Percentiles rank a stretch among this genome's conserved stretches.
Evolutionary conservation across 2,797 vertebrate species (phyloP).

Genomic region (Graptemys geographica): DNA sequence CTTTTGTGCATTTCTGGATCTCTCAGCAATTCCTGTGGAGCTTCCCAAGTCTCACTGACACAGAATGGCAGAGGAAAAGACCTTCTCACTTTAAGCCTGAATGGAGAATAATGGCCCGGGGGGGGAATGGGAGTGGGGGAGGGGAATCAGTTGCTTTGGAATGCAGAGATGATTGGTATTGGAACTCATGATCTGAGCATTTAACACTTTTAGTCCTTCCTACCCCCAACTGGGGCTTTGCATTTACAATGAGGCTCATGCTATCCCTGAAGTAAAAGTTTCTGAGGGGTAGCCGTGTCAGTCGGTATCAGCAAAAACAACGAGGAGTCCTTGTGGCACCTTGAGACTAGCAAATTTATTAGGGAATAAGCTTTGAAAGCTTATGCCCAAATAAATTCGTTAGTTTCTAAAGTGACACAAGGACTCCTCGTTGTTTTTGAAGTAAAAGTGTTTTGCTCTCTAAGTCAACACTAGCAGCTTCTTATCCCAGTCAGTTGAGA

Average conservation of each 20-base stretch:
- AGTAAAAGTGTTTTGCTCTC: slow-evolving; percentile 68
- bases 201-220: slow-evolving; percentile 71
- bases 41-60: slow-evolving; percentile 81
- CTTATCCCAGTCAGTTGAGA: slow-evolving; percentile 40
- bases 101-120: slow-evolving; percentile 83
- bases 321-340: too few species aligned
- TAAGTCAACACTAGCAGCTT: slow-evolving; percentile 24
- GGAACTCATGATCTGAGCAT: slow-evolving; percentile 73
- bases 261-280: slow-evolving; percentile 68
- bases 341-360: too few species aligned
- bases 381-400: too few species aligned
- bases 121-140: slow-evolving; percentile 50
- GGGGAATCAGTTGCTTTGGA: slow-evolving; percentile 32
- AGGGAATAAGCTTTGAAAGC: too few species aligned
- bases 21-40: slow-evolving; percentile 71
- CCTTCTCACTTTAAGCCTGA: slow-evolving; percentile 81
- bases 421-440: background rate
- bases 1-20: slow-evolving; percentile 83
- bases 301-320: too few species aligned
- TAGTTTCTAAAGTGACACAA: too few species aligned
- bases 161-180: slow-evolving; percentile 41
- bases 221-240: slow-evolving; percentile 77
- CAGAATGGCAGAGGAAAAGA: slow-evolving; percentile 78
- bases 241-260: slow-evolving; percentile 82
- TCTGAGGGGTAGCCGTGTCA: too few species aligned